Conservation (phyloP, 2,888 invertebrate species). For the Drosophila emarginata region DNA sequence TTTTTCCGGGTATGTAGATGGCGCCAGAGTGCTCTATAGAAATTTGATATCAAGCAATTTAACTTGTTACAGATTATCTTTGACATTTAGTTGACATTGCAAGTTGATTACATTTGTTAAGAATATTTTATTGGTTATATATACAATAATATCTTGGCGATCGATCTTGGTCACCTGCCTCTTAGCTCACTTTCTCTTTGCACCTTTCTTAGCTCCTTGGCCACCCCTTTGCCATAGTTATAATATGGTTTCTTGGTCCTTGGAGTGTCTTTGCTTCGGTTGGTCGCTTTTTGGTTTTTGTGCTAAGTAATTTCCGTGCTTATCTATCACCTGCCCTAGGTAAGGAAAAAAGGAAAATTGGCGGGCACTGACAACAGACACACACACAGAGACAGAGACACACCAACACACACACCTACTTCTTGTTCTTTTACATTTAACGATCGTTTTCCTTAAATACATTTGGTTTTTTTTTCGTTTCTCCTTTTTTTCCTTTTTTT, state of each 20-base stretch:
- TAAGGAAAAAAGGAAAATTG: conserved; percentile 70
- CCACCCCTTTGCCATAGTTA: conserved; percentile 25
- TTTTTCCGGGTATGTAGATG: too few species aligned
- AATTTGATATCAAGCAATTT: too few species aligned
- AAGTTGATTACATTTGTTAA: too few species aligned
- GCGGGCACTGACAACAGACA: conserved; percentile 56
- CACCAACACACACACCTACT: conserved; percentile 4
- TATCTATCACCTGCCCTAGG: conserved; percentile 65
- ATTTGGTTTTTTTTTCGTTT: conserved; percentile 33
- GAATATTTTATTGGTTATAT: too few species aligned
- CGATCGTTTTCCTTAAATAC: conserved; percentile 49
- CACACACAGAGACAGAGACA: background rate
- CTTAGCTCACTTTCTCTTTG: conserved; percentile 19
- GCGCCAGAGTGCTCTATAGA: too few species aligned
- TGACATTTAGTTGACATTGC: too few species aligned
- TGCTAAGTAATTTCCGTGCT: conserved; percentile 64
- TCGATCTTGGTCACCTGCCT: conserved; percentile 6
- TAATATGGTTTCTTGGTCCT: conserved; percentile 4
- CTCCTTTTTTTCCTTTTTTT: background rate
- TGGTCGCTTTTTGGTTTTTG: conserved; percentile 44
- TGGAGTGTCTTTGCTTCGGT: conserved; percentile 39
- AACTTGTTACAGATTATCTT: too few species aligned
- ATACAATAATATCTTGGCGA: conserved; percentile 28
- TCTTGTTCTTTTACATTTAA: conserved; percentile 53
- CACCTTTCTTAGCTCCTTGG: conserved; percentile 25